Evolutionary conservation across 2,113 vertebrate genomes (phyloP).

Genomic region (Ranitomeya imitator): DNA sequence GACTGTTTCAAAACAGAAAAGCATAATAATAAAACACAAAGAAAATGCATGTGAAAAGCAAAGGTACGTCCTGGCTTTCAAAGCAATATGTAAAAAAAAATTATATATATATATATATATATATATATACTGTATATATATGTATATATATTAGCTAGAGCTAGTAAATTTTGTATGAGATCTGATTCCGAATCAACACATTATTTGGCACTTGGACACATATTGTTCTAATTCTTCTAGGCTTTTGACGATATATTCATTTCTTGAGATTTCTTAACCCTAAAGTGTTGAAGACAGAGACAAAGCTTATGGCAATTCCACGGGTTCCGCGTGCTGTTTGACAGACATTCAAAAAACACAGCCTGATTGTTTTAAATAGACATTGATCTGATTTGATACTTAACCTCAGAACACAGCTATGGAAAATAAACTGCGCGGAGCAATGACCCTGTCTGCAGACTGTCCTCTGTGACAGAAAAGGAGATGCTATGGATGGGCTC

Average conservation of each 20-base stretch:
- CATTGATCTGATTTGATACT: constrained; percentile 50
- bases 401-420: constrained; percentile 39
- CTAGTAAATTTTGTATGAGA: background rate
- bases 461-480: constrained; percentile 41
- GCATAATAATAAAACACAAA: constrained; percentile 69
- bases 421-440: constrained; percentile 29
- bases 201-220: background rate
- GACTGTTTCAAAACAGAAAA: constrained; percentile 85
- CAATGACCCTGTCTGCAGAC: constrained; percentile 36
- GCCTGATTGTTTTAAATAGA: constrained; percentile 54
- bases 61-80: constrained; percentile 70
- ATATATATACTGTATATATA: too few relatives aligned
- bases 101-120: too few relatives aligned
- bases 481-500: constrained; percentile 15
- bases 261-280: background rate
- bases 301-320: background rate
- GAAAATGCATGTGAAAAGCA: constrained; percentile 65
- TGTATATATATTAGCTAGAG: too few relatives aligned
- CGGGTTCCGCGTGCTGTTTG: background rate
- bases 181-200: background rate
- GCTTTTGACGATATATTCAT: background rate
- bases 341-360: constrained; percentile 53
- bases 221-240: background rate
- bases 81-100: too few relatives aligned
- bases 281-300: background rate